Percentiles rank a stretch among this genome's conserved stretches.
Evolutionary conservation across 2,888 invertebrate species (phyloP).

Genomic region (Hydropsyche betteni): DNA sequence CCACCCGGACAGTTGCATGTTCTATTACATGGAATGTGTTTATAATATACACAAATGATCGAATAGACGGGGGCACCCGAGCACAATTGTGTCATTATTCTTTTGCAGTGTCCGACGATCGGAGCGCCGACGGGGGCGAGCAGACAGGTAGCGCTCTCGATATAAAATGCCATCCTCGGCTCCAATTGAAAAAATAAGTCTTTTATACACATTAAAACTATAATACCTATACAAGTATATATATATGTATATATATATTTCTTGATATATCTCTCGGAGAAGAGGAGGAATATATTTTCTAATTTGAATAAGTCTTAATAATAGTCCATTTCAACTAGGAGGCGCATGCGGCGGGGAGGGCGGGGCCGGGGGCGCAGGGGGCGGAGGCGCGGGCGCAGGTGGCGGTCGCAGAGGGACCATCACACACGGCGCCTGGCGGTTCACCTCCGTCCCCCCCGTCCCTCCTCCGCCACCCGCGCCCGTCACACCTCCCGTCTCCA

Average conservation of each 20-base stretch:
- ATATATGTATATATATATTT: conserved; percentile 20
- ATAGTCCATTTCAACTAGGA: conserved; percentile 48
- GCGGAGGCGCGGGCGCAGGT: conserved; percentile 52
- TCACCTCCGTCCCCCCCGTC: conserved; percentile 52
- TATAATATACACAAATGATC: conserved; percentile 40
- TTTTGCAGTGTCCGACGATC: conserved; percentile 23
- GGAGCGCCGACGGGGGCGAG: conserved; percentile 33
- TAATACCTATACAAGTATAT: conserved; percentile 43
- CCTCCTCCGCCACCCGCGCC: conserved; percentile 58
- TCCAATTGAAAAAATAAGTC: conserved; percentile 45
- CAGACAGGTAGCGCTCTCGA: conserved; percentile 16
- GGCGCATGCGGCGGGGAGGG: conserved; percentile 49
- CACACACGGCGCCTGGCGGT: conserved; percentile 53
- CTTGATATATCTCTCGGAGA: conserved; percentile 42
- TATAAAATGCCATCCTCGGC: conserved; percentile 28
- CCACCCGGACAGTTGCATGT: conserved; percentile 38
- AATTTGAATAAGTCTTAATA: conserved; percentile 38
- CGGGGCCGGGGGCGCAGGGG: conserved; percentile 36
- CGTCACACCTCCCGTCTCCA: conserved; percentile 33
- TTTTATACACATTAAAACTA: conserved; percentile 44
- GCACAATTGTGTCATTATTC: conserved; percentile 15
- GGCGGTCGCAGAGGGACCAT: conserved; percentile 57
- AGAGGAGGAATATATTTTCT: conserved; percentile 46
- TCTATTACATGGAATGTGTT: conserved; percentile 48
- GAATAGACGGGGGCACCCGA: conserved; percentile 35